Conservation (phyloP, 1,140 invertebrate species). For the Neodiprion fabricii region DNA sequence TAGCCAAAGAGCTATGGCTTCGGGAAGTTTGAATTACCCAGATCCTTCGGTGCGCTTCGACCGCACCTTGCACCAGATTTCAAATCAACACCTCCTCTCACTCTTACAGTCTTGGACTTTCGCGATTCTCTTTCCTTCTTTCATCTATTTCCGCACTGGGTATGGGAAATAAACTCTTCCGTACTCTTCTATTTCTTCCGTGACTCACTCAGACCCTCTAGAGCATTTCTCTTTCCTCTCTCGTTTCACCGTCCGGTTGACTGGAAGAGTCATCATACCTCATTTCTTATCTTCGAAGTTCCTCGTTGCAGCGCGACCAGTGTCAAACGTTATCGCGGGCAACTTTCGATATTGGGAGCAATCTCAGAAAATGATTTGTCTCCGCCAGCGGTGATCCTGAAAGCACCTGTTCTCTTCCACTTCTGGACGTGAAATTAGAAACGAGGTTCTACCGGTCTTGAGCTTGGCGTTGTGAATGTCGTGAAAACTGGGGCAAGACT, state of each 20-base stretch:
- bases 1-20: background rate
- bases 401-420: too few relatives aligned
- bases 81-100: background rate
- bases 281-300: too few relatives aligned
- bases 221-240: background rate
- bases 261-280: too few relatives aligned
- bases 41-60: background rate
- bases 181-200: background rate
- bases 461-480: too few relatives aligned
- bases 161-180: background rate
- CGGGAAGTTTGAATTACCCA: background rate
- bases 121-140: too few relatives aligned
- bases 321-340: too few relatives aligned
- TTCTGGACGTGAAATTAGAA: background rate
- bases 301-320: too few relatives aligned
- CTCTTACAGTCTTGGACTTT: background rate
- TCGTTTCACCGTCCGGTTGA: background rate
- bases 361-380: too few relatives aligned
- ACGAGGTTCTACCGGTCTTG: background rate
- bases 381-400: too few relatives aligned
- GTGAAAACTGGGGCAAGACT: too few relatives aligned
- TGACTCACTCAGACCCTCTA: background rate
- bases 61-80: background rate
- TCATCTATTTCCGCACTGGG: background rate
- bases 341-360: too few relatives aligned